Base-by-base conservation (phyloP, 2,888 invertebrate species). In the Eilema sororculum region DNA sequence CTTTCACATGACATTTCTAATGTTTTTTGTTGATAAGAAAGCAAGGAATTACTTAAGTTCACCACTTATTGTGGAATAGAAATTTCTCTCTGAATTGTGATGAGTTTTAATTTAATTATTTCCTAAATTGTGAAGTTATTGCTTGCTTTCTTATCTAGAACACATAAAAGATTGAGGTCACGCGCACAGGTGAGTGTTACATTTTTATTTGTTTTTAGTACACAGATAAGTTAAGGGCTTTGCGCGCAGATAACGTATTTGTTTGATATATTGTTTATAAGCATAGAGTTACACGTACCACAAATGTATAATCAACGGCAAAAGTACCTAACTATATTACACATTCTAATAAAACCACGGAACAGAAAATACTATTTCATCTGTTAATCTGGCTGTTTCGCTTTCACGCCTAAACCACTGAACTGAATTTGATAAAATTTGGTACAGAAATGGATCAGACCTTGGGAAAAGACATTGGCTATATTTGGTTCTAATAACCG, bases 71-170 rank as follows among this genome's bases (percentile, higher is more conserved):
- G 92, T 92, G 93, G 95, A 94, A 95, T 95, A 93, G 95, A 95
- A 95, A 95, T 95, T 95, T 95, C 63, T 95, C 95, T 94, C 94
- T 89, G 84, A 80, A 86, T 78, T 85, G 93, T 94, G 92, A 90
- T 92, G 87, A 78, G 87, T 91, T 92, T 88, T 89, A 88, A 88
- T 86, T 86, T 80, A 79, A 61, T 75, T 80, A 33, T 77, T 80
- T 81, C 82, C 78, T 84, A 65, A 80, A 80, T 73, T 81, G 72
- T 82, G 80, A 86, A 83, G 83, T 91, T 92, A 92, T 93, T 93
- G 80, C 95, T 95, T 95, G 95, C 95, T 95, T 95, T 95, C 95
- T 95, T 95, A 95, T 95, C 95, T 91, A 79, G 79, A 88, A 86
- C 87, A 89, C 85, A 91, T 84, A 90, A 83, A 85, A 84, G 87